These are phyloP conservation scores for Rhinolophus sinicus DNA, from an alignment of 2,113 vertebrate species.

Conservation along the genomic window DNA sequence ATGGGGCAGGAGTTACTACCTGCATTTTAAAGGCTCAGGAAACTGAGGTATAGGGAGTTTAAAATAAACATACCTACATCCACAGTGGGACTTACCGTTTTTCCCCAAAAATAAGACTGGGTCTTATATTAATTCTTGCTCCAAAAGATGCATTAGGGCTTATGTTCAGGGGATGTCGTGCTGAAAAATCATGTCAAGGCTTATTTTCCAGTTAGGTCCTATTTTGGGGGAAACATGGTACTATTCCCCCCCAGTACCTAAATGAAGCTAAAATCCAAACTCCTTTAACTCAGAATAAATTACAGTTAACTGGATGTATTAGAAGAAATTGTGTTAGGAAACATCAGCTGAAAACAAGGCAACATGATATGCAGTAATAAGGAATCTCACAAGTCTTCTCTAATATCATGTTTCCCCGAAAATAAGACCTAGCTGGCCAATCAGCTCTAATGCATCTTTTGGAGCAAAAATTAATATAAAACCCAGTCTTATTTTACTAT, in stretches of 20 bases:
- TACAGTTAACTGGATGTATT: background rate
- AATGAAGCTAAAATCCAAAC: background rate
- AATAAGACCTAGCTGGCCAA: no score
- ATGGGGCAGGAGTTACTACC: background rate
- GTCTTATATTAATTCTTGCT: no score
- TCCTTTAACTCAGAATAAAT: background rate
- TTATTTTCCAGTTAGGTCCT: no score
- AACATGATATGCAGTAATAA: fast-evolving
- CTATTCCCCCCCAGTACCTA: background rate
- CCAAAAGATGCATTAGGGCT: no score
- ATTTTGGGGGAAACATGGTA: background rate
- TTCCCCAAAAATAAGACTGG: no score
- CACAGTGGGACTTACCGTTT: background rate
- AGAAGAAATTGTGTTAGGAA: background rate
- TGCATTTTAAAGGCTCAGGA: background rate
- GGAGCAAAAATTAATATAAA: no score
- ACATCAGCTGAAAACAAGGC: background rate
- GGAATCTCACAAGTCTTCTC: background rate
- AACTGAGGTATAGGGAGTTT: background rate
- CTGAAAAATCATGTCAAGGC: no score
- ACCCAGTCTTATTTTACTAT: no score
- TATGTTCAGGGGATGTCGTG: no score
- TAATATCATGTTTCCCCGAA: background rate
- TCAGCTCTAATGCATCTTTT: no score
- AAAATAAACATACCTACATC: background rate